These are phyloP conservation scores for Etheostoma nigrum DNA, from an alignment of 2,797 vertebrate genomes.

Conservation along the genomic window DNA sequence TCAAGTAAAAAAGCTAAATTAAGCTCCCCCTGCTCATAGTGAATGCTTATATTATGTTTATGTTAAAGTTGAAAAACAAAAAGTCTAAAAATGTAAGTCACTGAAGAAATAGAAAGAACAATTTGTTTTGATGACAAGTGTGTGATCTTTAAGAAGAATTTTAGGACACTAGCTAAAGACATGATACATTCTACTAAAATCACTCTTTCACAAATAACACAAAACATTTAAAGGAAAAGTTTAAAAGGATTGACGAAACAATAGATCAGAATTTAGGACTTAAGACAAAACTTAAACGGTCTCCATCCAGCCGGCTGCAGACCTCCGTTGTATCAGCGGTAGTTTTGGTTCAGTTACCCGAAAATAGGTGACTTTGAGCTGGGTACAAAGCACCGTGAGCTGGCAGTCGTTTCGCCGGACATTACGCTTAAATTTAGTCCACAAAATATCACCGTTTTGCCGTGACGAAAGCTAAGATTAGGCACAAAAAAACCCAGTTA, in stretches of 20 bases:
- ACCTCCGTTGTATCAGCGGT: too few relatives aligned
- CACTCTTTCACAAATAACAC: neutral
- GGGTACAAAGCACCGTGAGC: too few relatives aligned
- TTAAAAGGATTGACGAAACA: neutral
- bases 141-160: neutral
- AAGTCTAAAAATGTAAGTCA: neutral
- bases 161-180: neutral
- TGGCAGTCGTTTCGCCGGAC: too few relatives aligned
- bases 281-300: neutral
- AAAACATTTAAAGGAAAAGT: neutral
- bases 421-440: too few relatives aligned
- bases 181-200: neutral
- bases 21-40: neutral
- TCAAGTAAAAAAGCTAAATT: neutral
- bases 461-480: too few relatives aligned
- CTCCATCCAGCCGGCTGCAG: too few relatives aligned
- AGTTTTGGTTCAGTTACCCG: too few relatives aligned
- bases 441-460: too few relatives aligned
- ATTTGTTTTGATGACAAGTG: neutral
- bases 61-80: neutral
- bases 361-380: too few relatives aligned
- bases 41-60: neutral
- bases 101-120: neutral
- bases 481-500: too few relatives aligned
- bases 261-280: neutral